Base-by-base conservation (phyloP, 1,140 invertebrate genomes). In the Euura saliciscinereae region DNA sequence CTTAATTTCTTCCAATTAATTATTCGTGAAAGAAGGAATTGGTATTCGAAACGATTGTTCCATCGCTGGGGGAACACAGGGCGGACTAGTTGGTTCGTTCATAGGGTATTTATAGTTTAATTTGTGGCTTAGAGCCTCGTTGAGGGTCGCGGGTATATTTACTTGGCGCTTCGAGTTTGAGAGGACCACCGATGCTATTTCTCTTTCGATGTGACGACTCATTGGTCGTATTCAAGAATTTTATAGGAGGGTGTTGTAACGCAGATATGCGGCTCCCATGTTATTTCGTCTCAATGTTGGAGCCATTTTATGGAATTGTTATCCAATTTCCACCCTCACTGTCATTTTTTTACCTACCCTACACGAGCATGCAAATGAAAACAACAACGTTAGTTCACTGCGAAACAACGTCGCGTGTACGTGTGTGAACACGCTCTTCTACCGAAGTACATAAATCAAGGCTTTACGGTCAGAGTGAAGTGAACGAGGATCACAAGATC, bases 71-170 rank as follows among this genome's bases (percentile, higher is more conserved):
- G 51, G 51, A 59, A 59, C 51, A 59, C 51, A n/a, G 8, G 51
- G 51, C 51, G 13, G 51, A 59, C 51, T 59, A 8, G 51, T 59
- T 59, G 8, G 8, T 67, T 67, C 66, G 66, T 67, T 67, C 66
- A 67, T 67, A 68, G 77, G 74, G 75, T 85, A 85, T 86, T 86
- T 86, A 84, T 86, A 86, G 83, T 81, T 86, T 82, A 84, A 86
- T 86, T 84, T 84, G 84, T 83, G 79, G 81, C 79, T 78, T 78
- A 83, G 80, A 78, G 80, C 74, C 79, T 83, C 79, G 78, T 80
- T 80, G 80, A 82, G 82, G 79, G 79, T 82, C 80, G 78, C 76
- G 79, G 75, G 78, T 82, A 81, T 85, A 85, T 86, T 85, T 83
- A 82, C 80, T 78, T 80, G 74, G 74, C 72, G 68, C 72, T 71